These are phyloP conservation scores for Steinernema hermaphroditum DNA, from an alignment of 2,888 invertebrate species.

Conservation along the genomic window DNA sequence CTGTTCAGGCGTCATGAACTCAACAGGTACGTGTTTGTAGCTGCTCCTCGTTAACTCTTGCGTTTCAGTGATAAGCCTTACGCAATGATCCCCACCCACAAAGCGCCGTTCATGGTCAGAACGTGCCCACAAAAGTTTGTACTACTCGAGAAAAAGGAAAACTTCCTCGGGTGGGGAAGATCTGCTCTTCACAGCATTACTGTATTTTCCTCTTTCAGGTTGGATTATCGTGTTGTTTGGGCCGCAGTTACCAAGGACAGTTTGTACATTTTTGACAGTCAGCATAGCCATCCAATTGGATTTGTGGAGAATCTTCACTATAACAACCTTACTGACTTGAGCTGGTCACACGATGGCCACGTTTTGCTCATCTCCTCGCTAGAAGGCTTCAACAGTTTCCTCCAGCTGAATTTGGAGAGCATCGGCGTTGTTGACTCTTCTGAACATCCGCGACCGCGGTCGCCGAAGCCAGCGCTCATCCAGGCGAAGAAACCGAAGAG, in stretches of 20 bases:
- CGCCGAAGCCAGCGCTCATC: constrained; percentile 4
- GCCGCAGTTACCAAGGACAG: constrained; percentile 84
- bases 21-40: constrained; percentile 66
- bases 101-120: constrained; percentile 81
- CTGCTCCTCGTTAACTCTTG: not conserved
- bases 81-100: constrained; percentile 43
- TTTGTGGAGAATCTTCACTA: constrained; percentile 83
- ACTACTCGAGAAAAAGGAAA: constrained; percentile 68
- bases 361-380: constrained; percentile 80
- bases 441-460: not conserved
- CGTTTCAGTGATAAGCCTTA: constrained; percentile 38
- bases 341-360: constrained; percentile 82
- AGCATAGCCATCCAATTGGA: constrained; percentile 80
- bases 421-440: constrained; percentile 33
- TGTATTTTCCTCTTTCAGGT: too few species aligned
- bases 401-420: constrained; percentile 73
- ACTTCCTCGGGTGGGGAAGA: constrained; percentile 44
- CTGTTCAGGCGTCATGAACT: constrained; percentile 72
- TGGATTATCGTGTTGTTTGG: constrained; percentile 82
- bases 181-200: not conserved
- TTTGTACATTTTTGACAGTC: constrained; percentile 84
- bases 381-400: constrained; percentile 85
- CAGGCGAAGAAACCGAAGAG: constrained; percentile 17
- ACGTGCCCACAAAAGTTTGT: constrained; percentile 80
- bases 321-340: constrained; percentile 82